Evolutionary conservation across 2,113 vertebrate species (phyloP).

Genomic region (Daphoenositta chrysoptera): DNA sequence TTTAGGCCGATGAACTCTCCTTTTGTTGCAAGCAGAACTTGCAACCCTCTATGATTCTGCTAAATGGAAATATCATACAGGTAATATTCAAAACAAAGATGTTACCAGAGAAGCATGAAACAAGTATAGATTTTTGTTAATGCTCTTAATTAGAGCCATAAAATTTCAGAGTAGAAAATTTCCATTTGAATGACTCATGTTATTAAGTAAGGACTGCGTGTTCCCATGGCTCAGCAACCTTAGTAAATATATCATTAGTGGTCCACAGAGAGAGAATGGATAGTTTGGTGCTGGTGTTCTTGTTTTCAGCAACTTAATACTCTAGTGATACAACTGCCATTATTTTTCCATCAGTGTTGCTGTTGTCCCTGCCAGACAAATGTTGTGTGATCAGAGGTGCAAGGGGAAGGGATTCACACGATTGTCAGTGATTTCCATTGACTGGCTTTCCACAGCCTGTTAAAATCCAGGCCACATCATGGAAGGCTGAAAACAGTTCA

Average conservation of each 20-base stretch:
- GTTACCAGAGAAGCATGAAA: neutral
- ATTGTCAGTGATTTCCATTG: neutral
- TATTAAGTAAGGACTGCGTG: neutral
- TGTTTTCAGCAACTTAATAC: neutral
- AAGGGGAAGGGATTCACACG: neutral
- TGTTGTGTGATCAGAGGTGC: neutral
- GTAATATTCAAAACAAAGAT: neutral
- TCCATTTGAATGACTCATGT: neutral
- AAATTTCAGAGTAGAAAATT: neutral
- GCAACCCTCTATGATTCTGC: neutral
- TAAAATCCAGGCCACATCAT: neutral
- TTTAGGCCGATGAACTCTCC: neutral
- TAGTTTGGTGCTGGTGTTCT: neutral
- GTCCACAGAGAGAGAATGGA: neutral
- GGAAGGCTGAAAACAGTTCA: neutral
- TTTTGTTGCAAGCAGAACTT: neutral
- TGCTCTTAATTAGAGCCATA: neutral
- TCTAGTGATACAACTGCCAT: neutral
- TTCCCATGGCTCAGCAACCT: neutral
- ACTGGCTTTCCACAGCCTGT: neutral
- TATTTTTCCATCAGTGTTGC: neutral
- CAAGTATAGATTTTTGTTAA: neutral
- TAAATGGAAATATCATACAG: neutral
- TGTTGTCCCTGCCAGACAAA: neutral
- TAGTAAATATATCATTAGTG: conserved; percentile 6